phyloP scores from a whole-genome alignment of 2,888 invertebrate species.

The Cylindroiulus punctatus region DNA sequence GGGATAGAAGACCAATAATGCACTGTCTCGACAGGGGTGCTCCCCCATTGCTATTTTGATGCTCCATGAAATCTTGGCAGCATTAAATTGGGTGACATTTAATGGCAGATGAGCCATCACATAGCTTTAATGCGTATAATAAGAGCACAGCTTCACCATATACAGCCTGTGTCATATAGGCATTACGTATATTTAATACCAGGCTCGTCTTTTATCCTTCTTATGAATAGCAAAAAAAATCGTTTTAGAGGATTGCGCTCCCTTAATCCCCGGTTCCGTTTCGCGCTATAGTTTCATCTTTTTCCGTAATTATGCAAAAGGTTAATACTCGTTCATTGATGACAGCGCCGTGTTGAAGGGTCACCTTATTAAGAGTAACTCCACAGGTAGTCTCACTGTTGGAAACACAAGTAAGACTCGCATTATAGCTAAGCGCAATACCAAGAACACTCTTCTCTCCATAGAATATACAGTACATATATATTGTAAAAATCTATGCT shows the following conservation, averaged over 20 bases:
- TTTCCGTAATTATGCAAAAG: slow-evolving; percentile 28
- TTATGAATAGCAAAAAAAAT: slow-evolving; percentile 22
- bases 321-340: slow-evolving; percentile 42
- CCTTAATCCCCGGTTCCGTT: slow-evolving; percentile 28
- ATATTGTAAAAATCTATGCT: too few species aligned
- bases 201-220: slow-evolving; percentile 28
- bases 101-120: slow-evolving; percentile 42
- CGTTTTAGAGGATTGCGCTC: slow-evolving; percentile 34
- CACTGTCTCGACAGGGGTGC: neutral
- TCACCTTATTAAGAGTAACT: slow-evolving; percentile 17
- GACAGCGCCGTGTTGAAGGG: neutral
- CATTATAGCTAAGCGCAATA: neutral
- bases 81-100: slow-evolving; percentile 25
- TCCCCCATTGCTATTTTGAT: slow-evolving; percentile 38
- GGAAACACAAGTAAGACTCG: slow-evolving; percentile 15
- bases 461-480: too few species aligned
- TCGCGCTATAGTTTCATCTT: neutral
- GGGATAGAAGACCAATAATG: neutral
- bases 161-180: neutral
- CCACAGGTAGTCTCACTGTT: slow-evolving; percentile 36
- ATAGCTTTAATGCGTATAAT: slow-evolving; percentile 38
- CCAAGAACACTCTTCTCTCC: neutral
- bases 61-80: slow-evolving; percentile 23
- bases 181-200: slow-evolving; percentile 18
- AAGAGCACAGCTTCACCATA: neutral